Percentiles rank a stretch among this genome's conserved stretches.
Conservation (phyloP, 2,113 vertebrate species). For the Cyprinodon variegatus region DNA sequence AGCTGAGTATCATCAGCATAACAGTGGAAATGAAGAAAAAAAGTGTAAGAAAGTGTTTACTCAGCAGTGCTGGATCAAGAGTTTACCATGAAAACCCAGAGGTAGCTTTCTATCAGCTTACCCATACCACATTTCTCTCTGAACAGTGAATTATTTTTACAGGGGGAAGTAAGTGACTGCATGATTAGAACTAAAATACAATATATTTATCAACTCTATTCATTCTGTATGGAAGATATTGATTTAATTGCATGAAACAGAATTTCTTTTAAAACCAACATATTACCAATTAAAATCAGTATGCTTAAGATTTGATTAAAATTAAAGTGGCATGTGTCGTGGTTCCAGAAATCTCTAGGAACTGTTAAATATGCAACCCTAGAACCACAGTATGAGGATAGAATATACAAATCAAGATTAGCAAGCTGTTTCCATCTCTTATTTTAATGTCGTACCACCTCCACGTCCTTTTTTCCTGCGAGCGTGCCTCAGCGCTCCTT, state of each 20-base stretch:
- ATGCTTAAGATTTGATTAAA: neutral
- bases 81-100: no score
- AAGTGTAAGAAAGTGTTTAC: no score
- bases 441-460: slow-evolving; percentile 3
- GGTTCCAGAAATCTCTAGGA: neutral
- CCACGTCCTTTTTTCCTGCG: slow-evolving; percentile 2
- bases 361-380: slow-evolving; percentile 1
- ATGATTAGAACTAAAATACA: neutral
- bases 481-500: slow-evolving; percentile 23
- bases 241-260: neutral
- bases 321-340: neutral
- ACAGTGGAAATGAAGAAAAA: no score
- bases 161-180: neutral
- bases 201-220: neutral
- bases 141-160: neutral
- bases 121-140: neutral
- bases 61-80: no score
- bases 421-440: slow-evolving; percentile 11
- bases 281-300: neutral
- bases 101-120: neutral
- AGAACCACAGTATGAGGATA: slow-evolving; percentile 10
- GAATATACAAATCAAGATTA: slow-evolving; percentile 30
- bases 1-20: no score
- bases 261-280: neutral
- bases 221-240: neutral